Conservation (phyloP, 2,113 vertebrate genomes). For the Laticauda colubrina region DNA sequence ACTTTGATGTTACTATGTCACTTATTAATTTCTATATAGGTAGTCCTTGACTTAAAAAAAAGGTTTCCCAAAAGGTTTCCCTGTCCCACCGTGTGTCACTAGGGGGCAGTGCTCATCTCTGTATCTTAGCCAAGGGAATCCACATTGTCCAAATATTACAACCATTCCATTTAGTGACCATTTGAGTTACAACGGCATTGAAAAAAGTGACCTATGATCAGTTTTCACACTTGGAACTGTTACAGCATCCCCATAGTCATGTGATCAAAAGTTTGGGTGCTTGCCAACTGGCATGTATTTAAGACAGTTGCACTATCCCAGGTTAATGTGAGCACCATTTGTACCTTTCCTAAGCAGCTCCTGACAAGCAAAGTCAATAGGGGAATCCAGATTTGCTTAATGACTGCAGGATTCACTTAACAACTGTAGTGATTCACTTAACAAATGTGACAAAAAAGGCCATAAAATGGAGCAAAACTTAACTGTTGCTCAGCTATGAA, state of each 20-base stretch:
- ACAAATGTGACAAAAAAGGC: neutral
- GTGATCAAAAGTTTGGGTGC: neutral
- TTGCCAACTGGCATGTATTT: neutral
- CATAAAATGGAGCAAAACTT: neutral
- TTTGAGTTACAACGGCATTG: neutral
- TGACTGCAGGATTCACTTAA: neutral
- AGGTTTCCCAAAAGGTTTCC: neutral
- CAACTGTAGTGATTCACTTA: neutral
- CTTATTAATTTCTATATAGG: neutral
- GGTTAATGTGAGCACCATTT: neutral
- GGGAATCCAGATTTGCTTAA: neutral
- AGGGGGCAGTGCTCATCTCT: neutral
- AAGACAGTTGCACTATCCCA: neutral
- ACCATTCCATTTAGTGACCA: neutral
- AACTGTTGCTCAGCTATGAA: neutral
- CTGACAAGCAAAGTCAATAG: neutral
- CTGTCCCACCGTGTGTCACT: neutral
- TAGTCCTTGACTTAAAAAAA: neutral
- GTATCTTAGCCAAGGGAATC: neutral
- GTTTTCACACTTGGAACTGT: neutral
- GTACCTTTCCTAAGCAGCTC: neutral
- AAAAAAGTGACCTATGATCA: neutral
- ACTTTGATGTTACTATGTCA: neutral
- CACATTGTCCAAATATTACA: neutral
- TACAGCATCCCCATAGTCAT: neutral